Evolutionary conservation across 1,140 invertebrate species (phyloP).

Genomic region (Scaptomyza montana): DNA sequence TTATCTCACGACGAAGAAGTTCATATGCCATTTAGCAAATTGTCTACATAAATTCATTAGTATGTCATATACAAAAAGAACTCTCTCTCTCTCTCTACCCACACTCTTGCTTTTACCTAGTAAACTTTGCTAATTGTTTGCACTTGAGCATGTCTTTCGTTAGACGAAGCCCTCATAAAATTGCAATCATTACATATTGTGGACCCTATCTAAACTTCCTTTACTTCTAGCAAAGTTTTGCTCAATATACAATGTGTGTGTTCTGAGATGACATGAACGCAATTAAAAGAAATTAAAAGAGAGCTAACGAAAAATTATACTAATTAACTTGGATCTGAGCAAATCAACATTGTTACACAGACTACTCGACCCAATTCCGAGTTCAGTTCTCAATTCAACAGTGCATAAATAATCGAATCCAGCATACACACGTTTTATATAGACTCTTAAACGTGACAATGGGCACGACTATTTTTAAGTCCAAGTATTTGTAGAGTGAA

Average conservation of each 20-base stretch:
- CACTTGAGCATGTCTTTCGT: slow-evolving; percentile 53
- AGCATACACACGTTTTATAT: slow-evolving; percentile 30
- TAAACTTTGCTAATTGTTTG: slow-evolving; percentile 68
- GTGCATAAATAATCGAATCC: slow-evolving; percentile 39
- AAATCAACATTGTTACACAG: slow-evolving; percentile 35
- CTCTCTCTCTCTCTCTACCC: slow-evolving; percentile 5
- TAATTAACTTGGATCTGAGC: slow-evolving; percentile 52
- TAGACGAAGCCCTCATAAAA: slow-evolving; percentile 54
- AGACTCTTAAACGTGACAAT: slow-evolving; percentile 47
- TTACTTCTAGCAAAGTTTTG: slow-evolving; percentile 15
- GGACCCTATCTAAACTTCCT: not conserved
- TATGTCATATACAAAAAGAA: slow-evolving; percentile 25
- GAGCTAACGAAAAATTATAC: slow-evolving; percentile 38
- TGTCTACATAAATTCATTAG: slow-evolving; percentile 65
- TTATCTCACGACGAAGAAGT: slow-evolving; percentile 5
- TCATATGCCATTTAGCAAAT: slow-evolving; percentile 51
- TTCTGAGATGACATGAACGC: slow-evolving; percentile 27
- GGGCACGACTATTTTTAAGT: not conserved
- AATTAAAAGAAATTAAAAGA: slow-evolving; percentile 44
- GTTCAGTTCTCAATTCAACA: not conserved
- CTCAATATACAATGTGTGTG: not conserved
- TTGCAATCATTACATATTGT: slow-evolving; percentile 64
- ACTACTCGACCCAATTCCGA: slow-evolving; percentile 55
- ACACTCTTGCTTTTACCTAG: slow-evolving; percentile 26
- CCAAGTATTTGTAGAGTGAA: slow-evolving; percentile 10